Evolutionary conservation across 2,113 vertebrate species (phyloP).

Genomic region (Picathartes gymnocephalus): DNA sequence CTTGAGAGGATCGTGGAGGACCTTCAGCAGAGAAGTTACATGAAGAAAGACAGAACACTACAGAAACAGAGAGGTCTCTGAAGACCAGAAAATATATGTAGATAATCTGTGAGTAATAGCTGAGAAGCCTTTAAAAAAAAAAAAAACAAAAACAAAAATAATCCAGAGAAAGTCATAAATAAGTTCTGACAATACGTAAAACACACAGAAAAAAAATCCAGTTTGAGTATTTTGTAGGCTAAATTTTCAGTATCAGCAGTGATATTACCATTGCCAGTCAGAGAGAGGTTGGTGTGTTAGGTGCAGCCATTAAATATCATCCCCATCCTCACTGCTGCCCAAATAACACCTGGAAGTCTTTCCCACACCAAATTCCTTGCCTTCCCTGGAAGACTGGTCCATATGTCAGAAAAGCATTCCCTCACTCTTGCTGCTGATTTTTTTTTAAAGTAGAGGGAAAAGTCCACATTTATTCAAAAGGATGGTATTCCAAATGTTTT

Average conservation of each 20-base stretch:
- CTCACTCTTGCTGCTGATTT: not conserved
- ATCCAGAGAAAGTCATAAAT: not conserved
- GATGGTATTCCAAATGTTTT: not conserved
- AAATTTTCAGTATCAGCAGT: not conserved
- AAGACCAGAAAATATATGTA: not conserved
- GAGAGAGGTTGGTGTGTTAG: rapidly evolving
- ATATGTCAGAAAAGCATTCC: not conserved
- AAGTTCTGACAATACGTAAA: not conserved
- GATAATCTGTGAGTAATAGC: not conserved
- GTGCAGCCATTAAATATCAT: not conserved
- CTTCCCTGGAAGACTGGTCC: not conserved
- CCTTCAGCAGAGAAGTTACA: not conserved
- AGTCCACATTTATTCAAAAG: not conserved
- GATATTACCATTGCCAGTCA: not conserved
- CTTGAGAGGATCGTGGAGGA: not conserved
- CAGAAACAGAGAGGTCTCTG: not conserved
- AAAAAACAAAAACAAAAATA: too few relatives aligned
- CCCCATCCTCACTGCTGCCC: not conserved
- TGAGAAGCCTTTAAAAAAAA: not conserved
- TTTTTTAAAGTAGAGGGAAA: not conserved
- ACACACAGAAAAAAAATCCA: not conserved
- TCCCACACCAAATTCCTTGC: not conserved
- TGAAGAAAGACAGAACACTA: not conserved
- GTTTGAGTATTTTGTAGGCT: not conserved
- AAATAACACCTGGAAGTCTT: not conserved